Evolutionary conservation across 2,888 invertebrate species (phyloP).

Genomic region (Lasioglossum marginatum): DNA sequence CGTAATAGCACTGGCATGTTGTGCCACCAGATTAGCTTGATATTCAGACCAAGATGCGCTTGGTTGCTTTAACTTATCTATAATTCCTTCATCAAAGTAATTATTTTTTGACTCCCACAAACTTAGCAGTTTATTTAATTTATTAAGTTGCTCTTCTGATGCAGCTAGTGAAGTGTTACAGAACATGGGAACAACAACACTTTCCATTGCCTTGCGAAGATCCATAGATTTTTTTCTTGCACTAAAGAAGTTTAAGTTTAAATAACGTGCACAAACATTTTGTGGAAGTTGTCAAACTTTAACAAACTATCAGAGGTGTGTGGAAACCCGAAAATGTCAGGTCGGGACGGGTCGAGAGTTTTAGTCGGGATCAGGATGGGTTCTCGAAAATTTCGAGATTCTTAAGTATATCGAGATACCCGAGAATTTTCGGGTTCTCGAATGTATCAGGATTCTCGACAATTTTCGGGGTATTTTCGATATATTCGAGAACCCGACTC

Average conservation of each 20-base stretch:
- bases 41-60: constrained; percentile 95
- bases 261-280: constrained; percentile 37
- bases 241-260: constrained; percentile 88
- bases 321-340: background rate
- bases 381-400: background rate
- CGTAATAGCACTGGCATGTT: constrained; percentile 91
- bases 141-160: constrained; percentile 94
- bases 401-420: too few species aligned
- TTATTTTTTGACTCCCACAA: constrained; percentile 98
- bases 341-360: background rate
- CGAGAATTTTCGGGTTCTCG: background rate
- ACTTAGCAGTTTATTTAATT: constrained; percentile 96
- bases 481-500: background rate
- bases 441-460: background rate
- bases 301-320: background rate
- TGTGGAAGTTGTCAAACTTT: constrained; percentile 31
- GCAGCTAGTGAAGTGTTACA: constrained; percentile 94
- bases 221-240: constrained; percentile 97
- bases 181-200: constrained; percentile 99
- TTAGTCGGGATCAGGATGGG: background rate
- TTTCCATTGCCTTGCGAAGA: constrained; percentile 96
- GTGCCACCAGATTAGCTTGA: constrained; percentile 93
- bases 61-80: constrained; percentile 95
- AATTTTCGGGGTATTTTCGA: background rate
- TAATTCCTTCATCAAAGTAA: constrained; percentile 93